Evolutionary conservation across 2,888 invertebrate genomes (phyloP).

Genomic region (Heliconius cydno): DNA sequence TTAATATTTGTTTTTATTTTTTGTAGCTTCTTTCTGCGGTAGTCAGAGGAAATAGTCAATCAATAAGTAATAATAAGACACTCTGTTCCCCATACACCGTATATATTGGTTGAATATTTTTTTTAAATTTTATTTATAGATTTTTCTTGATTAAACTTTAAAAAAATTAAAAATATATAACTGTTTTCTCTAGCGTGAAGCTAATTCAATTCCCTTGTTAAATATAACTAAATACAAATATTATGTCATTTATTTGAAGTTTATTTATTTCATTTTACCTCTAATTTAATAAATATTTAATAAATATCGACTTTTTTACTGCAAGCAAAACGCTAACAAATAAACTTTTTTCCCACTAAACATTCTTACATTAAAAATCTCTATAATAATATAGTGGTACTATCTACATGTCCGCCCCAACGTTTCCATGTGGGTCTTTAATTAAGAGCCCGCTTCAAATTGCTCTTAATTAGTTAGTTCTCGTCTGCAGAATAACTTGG

Average conservation of each 20-base stretch:
- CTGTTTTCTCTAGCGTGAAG: too few relatives aligned
- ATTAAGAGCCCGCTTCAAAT: slow-evolving; percentile 43
- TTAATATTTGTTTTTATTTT: background rate
- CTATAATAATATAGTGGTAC: slow-evolving; percentile 21
- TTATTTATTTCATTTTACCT: too few relatives aligned
- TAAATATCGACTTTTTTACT: too few relatives aligned
- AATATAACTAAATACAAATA: too few relatives aligned
- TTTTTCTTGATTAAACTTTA: too few relatives aligned
- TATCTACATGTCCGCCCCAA: slow-evolving; percentile 18
- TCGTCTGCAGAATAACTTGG: background rate
- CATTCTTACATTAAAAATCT: background rate
- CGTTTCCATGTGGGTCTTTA: slow-evolving; percentile 38
- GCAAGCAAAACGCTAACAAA: background rate
- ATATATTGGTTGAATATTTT: too few relatives aligned
- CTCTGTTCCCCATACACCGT: background rate
- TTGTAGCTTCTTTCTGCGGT: background rate
- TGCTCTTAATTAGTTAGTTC: slow-evolving; percentile 43
- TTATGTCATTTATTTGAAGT: too few relatives aligned
- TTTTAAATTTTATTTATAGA: too few relatives aligned
- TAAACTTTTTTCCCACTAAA: background rate
- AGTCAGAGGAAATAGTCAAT: too few relatives aligned
- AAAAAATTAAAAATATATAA: too few relatives aligned
- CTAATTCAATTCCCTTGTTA: too few relatives aligned
- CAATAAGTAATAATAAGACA: background rate
- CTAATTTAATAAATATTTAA: too few relatives aligned